Evolutionary conservation across 2,797 vertebrate genomes (phyloP).

Genomic region (Pipistrellus kuhlii): DNA sequence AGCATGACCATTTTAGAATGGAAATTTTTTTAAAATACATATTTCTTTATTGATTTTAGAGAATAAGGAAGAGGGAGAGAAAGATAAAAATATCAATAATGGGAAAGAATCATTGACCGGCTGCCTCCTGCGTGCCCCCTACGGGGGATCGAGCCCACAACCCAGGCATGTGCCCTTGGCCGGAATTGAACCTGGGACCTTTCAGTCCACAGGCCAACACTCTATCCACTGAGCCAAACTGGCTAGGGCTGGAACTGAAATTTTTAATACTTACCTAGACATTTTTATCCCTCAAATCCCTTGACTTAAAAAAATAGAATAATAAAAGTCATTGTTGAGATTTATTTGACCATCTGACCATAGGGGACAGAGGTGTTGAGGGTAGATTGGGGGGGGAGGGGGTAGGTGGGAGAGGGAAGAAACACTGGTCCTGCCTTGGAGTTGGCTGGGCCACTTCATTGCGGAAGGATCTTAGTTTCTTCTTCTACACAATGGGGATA

Average conservation of each 20-base stretch:
- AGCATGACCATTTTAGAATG: constrained; percentile 10
- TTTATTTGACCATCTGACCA: background rate
- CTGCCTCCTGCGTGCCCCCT: no score
- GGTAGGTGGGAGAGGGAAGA: no score
- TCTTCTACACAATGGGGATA: background rate
- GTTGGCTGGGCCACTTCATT: background rate
- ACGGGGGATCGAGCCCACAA: no score
- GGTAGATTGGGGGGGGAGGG: background rate
- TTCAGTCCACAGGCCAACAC: no score
- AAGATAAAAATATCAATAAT: no score
- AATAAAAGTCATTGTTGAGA: background rate
- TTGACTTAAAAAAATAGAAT: background rate
- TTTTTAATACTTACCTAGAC: background rate
- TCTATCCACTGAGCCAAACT: no score
- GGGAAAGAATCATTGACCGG: no score
- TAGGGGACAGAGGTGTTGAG: background rate
- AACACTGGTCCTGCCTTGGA: background rate
- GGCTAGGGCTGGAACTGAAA: background rate
- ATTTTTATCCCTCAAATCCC: background rate
- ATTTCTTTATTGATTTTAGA: no score
- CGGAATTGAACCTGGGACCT: no score
- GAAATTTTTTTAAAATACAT: background rate
- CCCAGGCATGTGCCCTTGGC: no score
- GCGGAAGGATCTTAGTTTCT: background rate
- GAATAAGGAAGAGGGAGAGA: no score